Evolutionary conservation across 2,113 vertebrate genomes (phyloP), one percentile per base, ranked within the genome.

Genomic region (Malurus elegans): DNA sequence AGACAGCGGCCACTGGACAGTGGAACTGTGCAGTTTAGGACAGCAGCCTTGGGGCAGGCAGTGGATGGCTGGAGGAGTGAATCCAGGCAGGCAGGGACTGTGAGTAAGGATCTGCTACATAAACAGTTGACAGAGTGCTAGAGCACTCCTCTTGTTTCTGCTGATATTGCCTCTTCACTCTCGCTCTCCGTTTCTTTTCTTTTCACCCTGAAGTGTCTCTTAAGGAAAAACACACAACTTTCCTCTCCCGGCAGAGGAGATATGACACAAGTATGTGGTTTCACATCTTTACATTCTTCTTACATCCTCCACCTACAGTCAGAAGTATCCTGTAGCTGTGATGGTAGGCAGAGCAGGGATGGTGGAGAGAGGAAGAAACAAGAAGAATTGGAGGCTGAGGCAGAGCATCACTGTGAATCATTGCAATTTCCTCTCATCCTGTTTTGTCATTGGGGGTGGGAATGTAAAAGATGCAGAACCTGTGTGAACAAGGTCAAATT

Each of bases 401-500:
- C 60, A 92, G 65, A 94, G 62, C 93, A 95, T 96, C 79, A 18
- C 64, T 61, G 89, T 95, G 93, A 96, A 95, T 97, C 95, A 96
- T 38, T 90, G 88, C 82, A 93, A 96, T 97, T 97, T 96, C 91
- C 86, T 92, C 87, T 79, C 91, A 93, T 96, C 87, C 93, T 89
- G 90, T 93, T 96, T 94, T 92, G 93, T 96, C 95, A 89, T 81
- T 94, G 94, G 91, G 90, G 89, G 88, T 95, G 92, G 91, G 86
- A 95, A 93, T 85, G 92, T 97, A 96, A 97, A 92, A 97, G 94
- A 96, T 90, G 91, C 90, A 78, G 89, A 97, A 96, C 92, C 95
- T 86, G 88, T 96, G 92, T 88, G 95, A 97, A 97, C 96, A 96
- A 97, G 95, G 96, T 96, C 97, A 97, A 97, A 97, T 97, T 96